Evolutionary conservation across 2,797 vertebrate species (phyloP), one percentile per base, ranked within the genome.

Genomic region (Neostethus bicornis): DNA sequence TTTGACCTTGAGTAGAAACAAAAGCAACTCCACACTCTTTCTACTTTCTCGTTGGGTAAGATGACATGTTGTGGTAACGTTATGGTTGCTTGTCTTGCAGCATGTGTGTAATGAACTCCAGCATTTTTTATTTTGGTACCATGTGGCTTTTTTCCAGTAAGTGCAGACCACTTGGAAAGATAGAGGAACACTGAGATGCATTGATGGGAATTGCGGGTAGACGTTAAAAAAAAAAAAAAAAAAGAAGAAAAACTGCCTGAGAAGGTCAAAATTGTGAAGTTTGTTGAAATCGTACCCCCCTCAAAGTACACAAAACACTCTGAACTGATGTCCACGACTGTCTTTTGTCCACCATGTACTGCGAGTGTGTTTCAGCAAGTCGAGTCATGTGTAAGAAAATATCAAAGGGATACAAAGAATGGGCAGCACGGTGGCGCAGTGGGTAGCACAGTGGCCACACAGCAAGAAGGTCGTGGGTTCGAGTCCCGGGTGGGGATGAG

Each of bases 121-220:
- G 57, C 70, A 71, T 79, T 70, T 70, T 61, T 54, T 61, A 20
- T 70, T 61, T 54, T 61, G 20, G 45, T 53, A 61, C 45, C 57
- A 69, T 72, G 72, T 72, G 72, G 78, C 66, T 75, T 78, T 64
- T n/a, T 85, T 82, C 82, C 80, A 77, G 79, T 83, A 85, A 83
- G 37, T 66, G 60, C 75, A 58, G 62, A 83, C 83, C 81, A 79
- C 78, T 77, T 29, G 64, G 58, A 66, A 14, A 61, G 61, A 80
- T 37, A 57, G 64, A 62, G 0, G 34, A 53, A 55, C 57, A 51
- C 56, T 5, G 55, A 70, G 51, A 61, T 54, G 37, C 56, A 24
- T 44, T 59, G 62, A 66, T 54, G 75, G 45, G 37, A 37, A 48
- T 12, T 48, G 62, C 52, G 68, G 81, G 34, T 8, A 58, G 56